These are phyloP conservation scores for Cyanoliseus patagonus DNA, from an alignment of 2,113 vertebrate species.

Conservation along the genomic window DNA sequence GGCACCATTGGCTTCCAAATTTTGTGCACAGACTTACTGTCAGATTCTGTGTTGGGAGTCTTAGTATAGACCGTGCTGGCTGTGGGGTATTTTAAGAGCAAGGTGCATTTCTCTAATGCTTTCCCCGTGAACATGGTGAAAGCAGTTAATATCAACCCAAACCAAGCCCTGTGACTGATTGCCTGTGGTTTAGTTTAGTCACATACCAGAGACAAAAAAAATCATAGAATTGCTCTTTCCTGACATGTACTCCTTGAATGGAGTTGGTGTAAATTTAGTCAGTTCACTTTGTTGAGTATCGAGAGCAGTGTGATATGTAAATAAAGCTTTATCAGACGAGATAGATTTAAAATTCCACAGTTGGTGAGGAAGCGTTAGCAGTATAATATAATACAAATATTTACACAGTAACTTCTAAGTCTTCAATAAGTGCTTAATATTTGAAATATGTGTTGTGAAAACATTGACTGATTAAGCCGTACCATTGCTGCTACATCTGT, in stretches of 20 bases:
- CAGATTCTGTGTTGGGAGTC: not conserved
- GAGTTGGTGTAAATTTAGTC: slow-evolving; percentile 60
- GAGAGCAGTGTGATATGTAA: slow-evolving; percentile 65
- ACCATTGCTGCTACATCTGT: slow-evolving; percentile 48
- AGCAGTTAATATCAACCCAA: not conserved
- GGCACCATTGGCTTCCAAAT: not conserved
- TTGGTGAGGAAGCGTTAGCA: slow-evolving; percentile 41
- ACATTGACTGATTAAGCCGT: slow-evolving; percentile 51
- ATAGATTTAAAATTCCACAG: slow-evolving; percentile 67
- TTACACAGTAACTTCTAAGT: slow-evolving; percentile 66
- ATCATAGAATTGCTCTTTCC: slow-evolving; percentile 27
- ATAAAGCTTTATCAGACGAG: slow-evolving; percentile 62
- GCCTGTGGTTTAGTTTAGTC: not conserved
- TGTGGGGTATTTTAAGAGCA: not conserved
- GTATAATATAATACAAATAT: slow-evolving; percentile 66
- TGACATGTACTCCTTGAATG: slow-evolving; percentile 23
- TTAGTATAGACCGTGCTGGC: fast-evolving
- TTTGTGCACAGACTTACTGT: not conserved
- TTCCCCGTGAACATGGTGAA: not conserved
- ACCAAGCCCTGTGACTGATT: not conserved
- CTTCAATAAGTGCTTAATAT: slow-evolving; percentile 67
- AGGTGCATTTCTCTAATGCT: not conserved
- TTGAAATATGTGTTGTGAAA: slow-evolving; percentile 71
- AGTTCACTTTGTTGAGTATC: slow-evolving; percentile 57
- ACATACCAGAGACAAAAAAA: not conserved